These are phyloP conservation scores for Ryuthela nishihirai DNA, from an alignment of 2,888 invertebrate species.

Conservation along the genomic window DNA sequence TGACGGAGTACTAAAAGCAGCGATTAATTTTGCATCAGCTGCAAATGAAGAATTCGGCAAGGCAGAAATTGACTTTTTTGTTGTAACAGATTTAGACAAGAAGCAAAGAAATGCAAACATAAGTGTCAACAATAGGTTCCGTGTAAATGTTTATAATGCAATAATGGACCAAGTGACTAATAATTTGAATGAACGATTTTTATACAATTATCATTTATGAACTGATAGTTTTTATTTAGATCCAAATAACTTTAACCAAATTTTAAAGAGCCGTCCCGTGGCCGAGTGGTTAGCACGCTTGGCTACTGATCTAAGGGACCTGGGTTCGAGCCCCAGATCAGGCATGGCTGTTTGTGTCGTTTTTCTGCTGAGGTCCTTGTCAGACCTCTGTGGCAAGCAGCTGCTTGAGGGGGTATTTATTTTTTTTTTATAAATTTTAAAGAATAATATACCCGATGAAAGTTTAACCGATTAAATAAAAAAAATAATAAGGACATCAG, in stretches of 20 bases:
- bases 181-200: neutral
- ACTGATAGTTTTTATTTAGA: neutral
- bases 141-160: neutral
- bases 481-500: neutral
- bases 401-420: too few species aligned
- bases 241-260: neutral
- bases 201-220: neutral
- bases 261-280: too few species aligned
- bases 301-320: too few species aligned
- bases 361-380: too few species aligned
- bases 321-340: too few species aligned
- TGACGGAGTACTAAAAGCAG: neutral
- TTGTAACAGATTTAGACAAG: neutral
- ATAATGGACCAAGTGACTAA: neutral
- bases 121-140: neutral
- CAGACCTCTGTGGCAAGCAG: too few species aligned
- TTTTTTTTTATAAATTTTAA: too few species aligned
- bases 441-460: neutral
- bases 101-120: neutral
- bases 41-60: neutral
- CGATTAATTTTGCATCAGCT: neutral
- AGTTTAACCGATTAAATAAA: neutral
- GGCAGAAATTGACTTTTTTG: neutral
- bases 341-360: too few species aligned
- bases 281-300: too few species aligned